Conservation (phyloP, 2,797 vertebrate genomes). For the Moxostoma hubbsi region DNA sequence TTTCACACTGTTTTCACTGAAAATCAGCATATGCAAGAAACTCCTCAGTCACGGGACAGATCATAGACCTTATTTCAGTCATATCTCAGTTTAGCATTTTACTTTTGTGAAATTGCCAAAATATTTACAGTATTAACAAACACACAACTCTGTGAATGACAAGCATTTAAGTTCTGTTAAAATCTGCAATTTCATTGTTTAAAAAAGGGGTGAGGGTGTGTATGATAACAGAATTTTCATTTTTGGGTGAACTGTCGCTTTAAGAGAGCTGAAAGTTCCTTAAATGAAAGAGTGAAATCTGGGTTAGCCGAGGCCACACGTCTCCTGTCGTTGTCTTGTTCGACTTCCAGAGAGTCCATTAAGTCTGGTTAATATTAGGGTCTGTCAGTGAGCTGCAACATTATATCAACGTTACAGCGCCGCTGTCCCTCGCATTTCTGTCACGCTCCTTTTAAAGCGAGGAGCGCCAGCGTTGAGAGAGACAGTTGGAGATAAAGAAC, state of each 20-base stretch:
- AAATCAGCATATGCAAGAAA: too few species aligned
- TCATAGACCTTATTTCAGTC: too few species aligned
- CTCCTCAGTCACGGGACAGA: too few species aligned
- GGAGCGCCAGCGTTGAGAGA: conserved; percentile 50
- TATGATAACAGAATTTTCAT: too few species aligned
- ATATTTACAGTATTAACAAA: too few species aligned
- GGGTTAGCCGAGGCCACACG: conserved; percentile 22
- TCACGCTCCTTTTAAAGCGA: conserved; percentile 18
- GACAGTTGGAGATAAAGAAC: conserved; percentile 50
- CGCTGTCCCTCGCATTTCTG: conserved; percentile 1
- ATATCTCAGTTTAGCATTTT: too few species aligned
- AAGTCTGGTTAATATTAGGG: conserved; percentile 46
- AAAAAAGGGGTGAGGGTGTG: not conserved
- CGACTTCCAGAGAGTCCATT: conserved; percentile 49
- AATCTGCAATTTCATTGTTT: conserved; percentile 2
- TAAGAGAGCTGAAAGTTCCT: conserved; percentile 13
- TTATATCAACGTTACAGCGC: conserved; percentile 39
- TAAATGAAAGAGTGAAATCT: conserved; percentile 25
- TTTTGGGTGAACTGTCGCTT: not conserved
- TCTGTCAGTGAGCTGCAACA: conserved; percentile 39
- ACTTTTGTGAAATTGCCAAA: too few species aligned
- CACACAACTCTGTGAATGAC: too few species aligned
- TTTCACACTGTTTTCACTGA: too few species aligned
- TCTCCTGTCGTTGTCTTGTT: conserved; percentile 35
- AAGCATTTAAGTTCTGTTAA: not conserved